These are phyloP conservation scores for Numida meleagris DNA, from an alignment of 2,113 vertebrate species.

Conservation along the genomic window DNA sequence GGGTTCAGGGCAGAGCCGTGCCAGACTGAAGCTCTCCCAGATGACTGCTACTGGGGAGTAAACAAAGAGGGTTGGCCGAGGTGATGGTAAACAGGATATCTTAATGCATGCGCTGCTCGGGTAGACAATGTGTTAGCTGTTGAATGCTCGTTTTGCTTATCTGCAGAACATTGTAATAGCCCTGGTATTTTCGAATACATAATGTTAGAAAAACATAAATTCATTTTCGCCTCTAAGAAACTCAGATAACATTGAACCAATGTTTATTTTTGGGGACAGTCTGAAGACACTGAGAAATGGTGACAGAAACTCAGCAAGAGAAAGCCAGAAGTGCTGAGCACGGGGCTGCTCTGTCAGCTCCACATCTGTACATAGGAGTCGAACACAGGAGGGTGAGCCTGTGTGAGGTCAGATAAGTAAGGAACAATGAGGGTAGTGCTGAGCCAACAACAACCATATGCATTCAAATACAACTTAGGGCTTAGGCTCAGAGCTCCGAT, in stretches of 20 bases:
- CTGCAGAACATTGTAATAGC: background rate
- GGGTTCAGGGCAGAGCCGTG: conserved; percentile 2
- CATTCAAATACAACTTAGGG: rapidly evolving
- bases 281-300: background rate
- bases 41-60: background rate
- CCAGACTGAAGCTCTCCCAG: background rate
- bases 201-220: background rate
- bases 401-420: background rate
- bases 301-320: background rate
- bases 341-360: background rate
- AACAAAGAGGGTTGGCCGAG: background rate
- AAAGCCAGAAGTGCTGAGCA: background rate
- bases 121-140: background rate
- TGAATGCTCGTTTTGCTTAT: background rate
- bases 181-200: background rate
- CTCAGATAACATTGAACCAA: background rate
- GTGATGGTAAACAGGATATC: background rate
- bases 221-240: rapidly evolving
- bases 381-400: background rate
- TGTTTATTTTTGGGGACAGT: background rate
- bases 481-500: background rate
- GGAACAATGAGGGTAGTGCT: background rate
- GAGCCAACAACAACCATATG: background rate
- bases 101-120: background rate
- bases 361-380: rapidly evolving